Base-by-base conservation (phyloP, 1,140 invertebrate genomes). In the Steinernema khuongi region DNA sequence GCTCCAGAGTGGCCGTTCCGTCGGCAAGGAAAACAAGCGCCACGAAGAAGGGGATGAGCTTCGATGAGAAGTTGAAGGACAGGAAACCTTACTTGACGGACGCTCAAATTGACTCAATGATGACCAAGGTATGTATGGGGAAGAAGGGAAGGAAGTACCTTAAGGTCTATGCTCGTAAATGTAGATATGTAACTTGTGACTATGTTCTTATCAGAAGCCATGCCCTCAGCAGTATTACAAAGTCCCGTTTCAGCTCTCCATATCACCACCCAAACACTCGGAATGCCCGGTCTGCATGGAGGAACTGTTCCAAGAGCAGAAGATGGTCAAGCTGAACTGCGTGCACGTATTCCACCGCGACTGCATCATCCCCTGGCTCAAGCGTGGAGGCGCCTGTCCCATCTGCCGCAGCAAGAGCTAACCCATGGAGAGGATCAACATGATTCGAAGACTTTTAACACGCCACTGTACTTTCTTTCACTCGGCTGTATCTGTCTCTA, bases 211-310 rank as follows among this genome's bases (percentile, higher is more conserved):
- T n/a, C n/a, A n/a, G n/a, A n/a, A n/a, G n/a, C n/a, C n/a, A n/a
- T n/a, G n/a, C n/a, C n/a, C n/a, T n/a, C n/a, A n/a, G n/a, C n/a
- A n/a, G n/a, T n/a, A n/a, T n/a, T n/a, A 60, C 14, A 60, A n/a
- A 22, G 26, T 7, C 7, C 19, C 26, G 4, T 60, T 60, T 60
- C 50, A 60, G 50, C 14, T 60, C 4, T 7, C 50, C 50, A 60
- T 60, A 17, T 60, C 50, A 60, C 50, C 50, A 4, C 50, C 50
- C 7, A 60, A 60, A 26, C 50, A 60, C 50, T 60, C 50, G 50
- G 50, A 60, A 60, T 60, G 50, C 19, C 50, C 50, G 2, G 50
- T 60, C 50, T 60, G 50, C 22, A 60, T 60, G 50, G 50, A 60
- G 22, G 50, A 60, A 60, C 50, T 60, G 7, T 60, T 22, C 7